Conservation (phyloP, 1,140 invertebrate species). For the Pinna nobilis region DNA sequence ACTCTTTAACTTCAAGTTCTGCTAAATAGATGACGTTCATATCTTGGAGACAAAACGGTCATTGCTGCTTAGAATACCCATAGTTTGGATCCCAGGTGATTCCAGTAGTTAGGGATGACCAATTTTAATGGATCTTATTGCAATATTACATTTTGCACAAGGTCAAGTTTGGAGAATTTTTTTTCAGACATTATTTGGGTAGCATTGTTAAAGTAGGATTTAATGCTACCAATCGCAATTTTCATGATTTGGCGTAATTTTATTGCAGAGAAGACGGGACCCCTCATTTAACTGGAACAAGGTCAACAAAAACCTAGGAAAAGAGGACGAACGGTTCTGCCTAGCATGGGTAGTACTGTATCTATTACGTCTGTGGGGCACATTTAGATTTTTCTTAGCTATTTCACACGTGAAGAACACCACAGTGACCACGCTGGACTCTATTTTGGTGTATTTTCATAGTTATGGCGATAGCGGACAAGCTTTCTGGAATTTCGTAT, state of each 20-base stretch:
- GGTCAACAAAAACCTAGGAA: neutral
- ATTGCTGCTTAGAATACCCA: too few relatives aligned
- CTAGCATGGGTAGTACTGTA: neutral
- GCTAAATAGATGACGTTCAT: too few relatives aligned
- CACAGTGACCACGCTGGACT: neutral
- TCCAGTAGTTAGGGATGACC: too few relatives aligned
- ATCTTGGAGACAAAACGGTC: too few relatives aligned
- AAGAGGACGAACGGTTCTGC: neutral
- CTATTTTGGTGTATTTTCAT: neutral
- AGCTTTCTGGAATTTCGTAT: constrained; percentile 4
- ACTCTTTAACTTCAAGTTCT: too few relatives aligned
- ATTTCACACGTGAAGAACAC: neutral
- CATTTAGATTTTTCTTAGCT: neutral
- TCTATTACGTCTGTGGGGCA: neutral
- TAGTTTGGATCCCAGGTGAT: too few relatives aligned
- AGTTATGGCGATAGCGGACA: neutral
- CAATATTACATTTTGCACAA: too few relatives aligned
- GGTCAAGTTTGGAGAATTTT: too few relatives aligned
- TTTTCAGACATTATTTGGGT: too few relatives aligned
- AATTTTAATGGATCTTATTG: too few relatives aligned
- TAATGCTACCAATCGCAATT: neutral
- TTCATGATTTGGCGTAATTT: neutral
- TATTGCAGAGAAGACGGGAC: neutral
- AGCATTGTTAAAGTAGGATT: too few relatives aligned
- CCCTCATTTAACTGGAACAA: neutral